Base-by-base conservation (phyloP, 2,797 vertebrate genomes). In the Morelia viridis region DNA sequence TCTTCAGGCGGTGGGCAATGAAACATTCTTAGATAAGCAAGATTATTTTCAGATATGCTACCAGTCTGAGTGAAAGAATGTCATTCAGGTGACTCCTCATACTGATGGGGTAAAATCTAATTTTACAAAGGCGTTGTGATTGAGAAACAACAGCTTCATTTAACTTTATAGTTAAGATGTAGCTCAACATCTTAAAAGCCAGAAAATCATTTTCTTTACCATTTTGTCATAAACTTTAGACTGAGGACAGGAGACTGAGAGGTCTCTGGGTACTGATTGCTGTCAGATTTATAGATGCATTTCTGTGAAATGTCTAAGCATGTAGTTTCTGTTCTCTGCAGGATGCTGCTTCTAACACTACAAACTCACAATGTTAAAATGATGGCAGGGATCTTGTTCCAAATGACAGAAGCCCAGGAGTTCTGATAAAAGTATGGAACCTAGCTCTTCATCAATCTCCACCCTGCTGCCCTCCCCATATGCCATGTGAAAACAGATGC, bases 261-360 rank as follows among this genome's bases (percentile, higher is more conserved):
- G 93, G 96, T 95, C 94, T 97, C 96, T 96, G 94, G 94, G 95
- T 96, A 94, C 96, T 96, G 93, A 96, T 96, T 96, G 95, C 95
- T 96, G 95, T 97, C 96, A 96, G 93, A 93, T 96, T 97, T 96
- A 96, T 96, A 94, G 96, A 96, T 96, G 94, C 94, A 94, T 96
- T 96, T 92, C 93, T 89, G 88, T 71, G 85, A 62, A 85, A 92
- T 1, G 15, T 41, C 35, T 94, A 96, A 95, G 96, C 94, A 97
- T 96, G 95, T 94, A 0, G 19, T 96, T 96, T 95, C 95, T 96
- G 93, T 94, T 96, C 94, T 96, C 96, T 94, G 95, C 94, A 96
- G 96, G 96, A 95, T 96, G 96, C 93, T 94, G 68, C 91, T 96
- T 96, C 96, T 95, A 65, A 94, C 93, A 95, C 94, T 94, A 88